Percentiles rank a stretch among this genome's conserved stretches.
Conservation (phyloP, 35 echinoderm and acorn worm species). For the Apostichopus californicus region DNA sequence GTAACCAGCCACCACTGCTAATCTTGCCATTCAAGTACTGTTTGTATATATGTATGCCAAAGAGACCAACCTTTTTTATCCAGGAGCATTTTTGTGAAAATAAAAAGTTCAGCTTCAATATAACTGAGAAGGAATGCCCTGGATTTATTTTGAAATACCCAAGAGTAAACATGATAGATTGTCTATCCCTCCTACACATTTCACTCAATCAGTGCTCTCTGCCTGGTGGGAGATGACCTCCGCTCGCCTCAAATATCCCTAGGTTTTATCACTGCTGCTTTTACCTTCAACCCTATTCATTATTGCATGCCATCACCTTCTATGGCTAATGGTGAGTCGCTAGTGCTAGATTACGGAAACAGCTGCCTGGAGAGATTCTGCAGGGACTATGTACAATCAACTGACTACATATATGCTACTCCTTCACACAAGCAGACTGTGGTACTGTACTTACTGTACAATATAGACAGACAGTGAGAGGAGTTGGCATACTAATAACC, state of each 20-base stretch:
- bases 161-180: background rate
- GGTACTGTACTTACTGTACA: too few relatives aligned
- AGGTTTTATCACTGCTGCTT: background rate
- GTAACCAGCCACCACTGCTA: too few relatives aligned
- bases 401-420: too few relatives aligned
- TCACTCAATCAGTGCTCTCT: background rate
- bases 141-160: background rate
- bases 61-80: too few relatives aligned
- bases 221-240: background rate
- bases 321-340: background rate
- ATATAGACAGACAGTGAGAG: too few relatives aligned
- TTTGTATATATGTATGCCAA: too few relatives aligned
- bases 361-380: too few relatives aligned
- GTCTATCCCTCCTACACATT: background rate
- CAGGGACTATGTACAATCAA: too few relatives aligned
- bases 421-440: too few relatives aligned
- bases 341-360: background rate
- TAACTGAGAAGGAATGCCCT: background rate
- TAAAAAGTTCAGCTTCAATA: background rate
- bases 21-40: too few relatives aligned
- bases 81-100: too few relatives aligned
- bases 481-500: too few relatives aligned
- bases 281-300: background rate
- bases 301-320: slow-evolving; percentile 17
- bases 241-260: background rate